phyloP scores from a whole-genome alignment of 2,888 invertebrate species.

The Petrophora chlorosata region DNA sequence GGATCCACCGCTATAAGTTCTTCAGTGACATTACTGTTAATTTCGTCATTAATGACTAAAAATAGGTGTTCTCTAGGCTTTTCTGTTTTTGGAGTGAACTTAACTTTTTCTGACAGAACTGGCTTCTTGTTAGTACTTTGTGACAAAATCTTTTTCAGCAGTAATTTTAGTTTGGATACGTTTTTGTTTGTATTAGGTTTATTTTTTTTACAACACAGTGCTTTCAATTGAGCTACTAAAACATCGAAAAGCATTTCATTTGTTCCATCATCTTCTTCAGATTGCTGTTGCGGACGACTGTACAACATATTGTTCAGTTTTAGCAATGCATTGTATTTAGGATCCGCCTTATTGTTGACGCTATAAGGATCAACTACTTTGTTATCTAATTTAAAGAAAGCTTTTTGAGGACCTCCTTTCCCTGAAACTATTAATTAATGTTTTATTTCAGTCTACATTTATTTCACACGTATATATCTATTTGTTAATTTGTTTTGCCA shows the following conservation, averaged over 20 bases:
- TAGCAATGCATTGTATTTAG: conserved; percentile 59
- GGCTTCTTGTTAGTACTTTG: conserved; percentile 31
- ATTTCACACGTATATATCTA: neutral
- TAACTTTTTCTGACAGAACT: neutral
- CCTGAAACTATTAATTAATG: conserved; percentile 29
- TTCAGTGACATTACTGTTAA: conserved; percentile 61
- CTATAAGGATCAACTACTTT: conserved; percentile 56
- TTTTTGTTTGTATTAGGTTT: conserved; percentile 38
- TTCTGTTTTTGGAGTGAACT: conserved; percentile 19
- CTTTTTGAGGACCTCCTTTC: conserved; percentile 37
- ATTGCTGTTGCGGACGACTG: conserved; percentile 45
- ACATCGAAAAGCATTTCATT: conserved; percentile 71
- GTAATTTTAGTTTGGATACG: conserved; percentile 38
- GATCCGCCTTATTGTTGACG: conserved; percentile 44
- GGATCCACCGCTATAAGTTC: conserved; percentile 71
- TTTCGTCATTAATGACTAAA: conserved; percentile 73
- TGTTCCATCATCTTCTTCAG: conserved; percentile 55
- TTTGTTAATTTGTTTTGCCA: too few relatives aligned
- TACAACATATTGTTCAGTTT: conserved; percentile 64
- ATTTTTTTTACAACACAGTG: conserved; percentile 67
- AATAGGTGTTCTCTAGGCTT: conserved; percentile 64
- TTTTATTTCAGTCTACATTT: too few relatives aligned
- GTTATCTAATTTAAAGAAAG: conserved; percentile 63
- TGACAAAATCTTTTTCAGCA: conserved; percentile 38
- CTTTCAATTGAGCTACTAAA: conserved; percentile 68